Evolutionary conservation across 2,888 invertebrate species (phyloP), one percentile per base, ranked within the genome.

Genomic region (Torymus auratus): DNA sequence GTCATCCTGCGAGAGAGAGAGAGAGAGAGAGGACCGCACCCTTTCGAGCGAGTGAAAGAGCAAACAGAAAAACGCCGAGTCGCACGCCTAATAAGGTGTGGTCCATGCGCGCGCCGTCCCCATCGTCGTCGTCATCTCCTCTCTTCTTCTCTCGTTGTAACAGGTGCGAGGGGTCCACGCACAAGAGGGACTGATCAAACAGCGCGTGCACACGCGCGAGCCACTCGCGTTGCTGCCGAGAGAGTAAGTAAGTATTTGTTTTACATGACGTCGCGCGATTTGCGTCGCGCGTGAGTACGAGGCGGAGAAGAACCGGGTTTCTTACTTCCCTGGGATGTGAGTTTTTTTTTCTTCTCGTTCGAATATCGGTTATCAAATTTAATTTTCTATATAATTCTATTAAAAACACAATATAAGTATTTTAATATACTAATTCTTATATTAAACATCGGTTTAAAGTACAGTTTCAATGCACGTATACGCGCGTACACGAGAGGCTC

Each of bases 81-180:
- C 74, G 83, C 78, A 78, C 83, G 81, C 84, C 84, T 84, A 84
- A 86, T 85, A 84, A 86, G 85, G 85, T 85, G 85, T 83, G 86
- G 85, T 84, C 77, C 81, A 60, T 65, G 14, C 11, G 78, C n/a
- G 78, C 68, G 82, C 81, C 81, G 41, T 41, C 41, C 7, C 41
- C 41, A 41, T 41, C 41, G 41, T 41, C 41, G 7, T 41, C 41
- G 7, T 41, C 41, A 28, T 41, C 41, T 41, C 41, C 41, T 7
- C 7, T 41, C 84, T 85, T 65, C 85, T 85, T 60, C 52, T 85
- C 86, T 85, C 86, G 85, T 88, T 88, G 86, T 88, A 89, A 89
- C 89, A 89, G 89, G 88, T 89, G 89, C 87, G 84, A 85, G 84
- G 82, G 80, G 80, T 81, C n/a, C 60, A n/a, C 65, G 17, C n/a